Conservation (phyloP, 2,113 vertebrate genomes). For the Pollimyrus isidori region DNA sequence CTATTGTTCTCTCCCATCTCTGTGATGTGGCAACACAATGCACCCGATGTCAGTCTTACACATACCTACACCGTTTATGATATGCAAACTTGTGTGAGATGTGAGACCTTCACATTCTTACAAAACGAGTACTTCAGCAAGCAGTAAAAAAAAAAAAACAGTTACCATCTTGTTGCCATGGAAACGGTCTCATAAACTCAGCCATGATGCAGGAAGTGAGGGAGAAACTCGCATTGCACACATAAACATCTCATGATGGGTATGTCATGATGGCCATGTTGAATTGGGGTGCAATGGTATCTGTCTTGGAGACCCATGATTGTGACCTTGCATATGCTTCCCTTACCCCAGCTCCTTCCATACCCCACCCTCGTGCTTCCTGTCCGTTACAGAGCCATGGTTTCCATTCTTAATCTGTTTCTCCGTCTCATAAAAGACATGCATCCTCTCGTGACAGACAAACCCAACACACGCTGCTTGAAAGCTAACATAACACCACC, state of each 20-base stretch:
- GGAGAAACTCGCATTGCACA: not conserved
- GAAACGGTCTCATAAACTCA: not conserved
- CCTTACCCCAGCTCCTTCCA: not conserved
- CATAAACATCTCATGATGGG: not conserved
- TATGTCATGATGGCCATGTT: not conserved
- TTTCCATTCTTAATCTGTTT: not conserved
- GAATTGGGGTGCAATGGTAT: not conserved
- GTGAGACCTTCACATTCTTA: not conserved
- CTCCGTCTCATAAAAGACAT: constrained; percentile 1
- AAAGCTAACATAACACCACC: not conserved
- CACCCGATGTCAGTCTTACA: not conserved
- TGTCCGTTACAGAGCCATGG: not conserved
- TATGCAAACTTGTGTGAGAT: not conserved
- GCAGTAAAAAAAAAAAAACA: not conserved
- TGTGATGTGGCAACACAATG: not conserved
- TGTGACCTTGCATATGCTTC: not conserved
- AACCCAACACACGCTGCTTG: not conserved
- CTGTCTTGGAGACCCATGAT: not conserved
- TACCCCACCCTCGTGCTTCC: not conserved
- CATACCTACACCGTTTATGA: not conserved
- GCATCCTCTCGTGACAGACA: constrained; percentile 3
- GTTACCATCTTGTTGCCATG: not conserved
- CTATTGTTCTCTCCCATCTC: not conserved
- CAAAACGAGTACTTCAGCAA: not conserved
- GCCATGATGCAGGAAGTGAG: not conserved